A percentile compares a stretch with the other conserved stretches of the same genome.
phyloP scores from a whole-genome alignment of 1,140 invertebrate species.

The Meloidogyne floridensis region DNA sequence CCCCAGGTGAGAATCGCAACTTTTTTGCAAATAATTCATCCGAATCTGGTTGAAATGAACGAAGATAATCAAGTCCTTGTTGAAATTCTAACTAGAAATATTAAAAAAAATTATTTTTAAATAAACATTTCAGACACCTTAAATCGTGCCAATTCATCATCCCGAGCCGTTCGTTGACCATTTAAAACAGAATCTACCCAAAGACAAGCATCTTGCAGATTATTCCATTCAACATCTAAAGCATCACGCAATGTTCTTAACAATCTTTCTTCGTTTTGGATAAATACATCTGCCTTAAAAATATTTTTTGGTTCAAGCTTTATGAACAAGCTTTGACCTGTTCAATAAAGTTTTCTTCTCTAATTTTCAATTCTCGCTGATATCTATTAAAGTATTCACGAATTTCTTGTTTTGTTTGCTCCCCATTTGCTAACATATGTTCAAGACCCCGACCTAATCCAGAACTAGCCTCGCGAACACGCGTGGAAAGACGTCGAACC shows the following conservation, averaged over 20 bases:
- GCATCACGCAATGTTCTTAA: slow-evolving; percentile 57
- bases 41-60: slow-evolving; percentile 58
- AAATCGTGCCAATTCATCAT: slow-evolving; percentile 55
- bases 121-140: slow-evolving; percentile 33
- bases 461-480: slow-evolving; percentile 59
- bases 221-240: slow-evolving; percentile 47
- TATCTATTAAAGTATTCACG: slow-evolving; percentile 64
- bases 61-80: slow-evolving; percentile 62
- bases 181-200: slow-evolving; percentile 55
- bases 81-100: slow-evolving; percentile 47
- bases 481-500: slow-evolving; percentile 58
- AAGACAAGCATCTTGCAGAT: slow-evolving; percentile 53
- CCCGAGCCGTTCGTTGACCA: slow-evolving; percentile 49
- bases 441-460: slow-evolving; percentile 57
- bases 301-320: not conserved
- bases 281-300: slow-evolving; percentile 61
- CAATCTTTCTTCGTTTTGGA: slow-evolving; percentile 54
- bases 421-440: slow-evolving; percentile 54
- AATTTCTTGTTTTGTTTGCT: slow-evolving; percentile 63
- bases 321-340: slow-evolving; percentile 44
- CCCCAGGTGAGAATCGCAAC: slow-evolving; percentile 62
- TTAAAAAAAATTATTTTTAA: not conserved
- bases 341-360: slow-evolving; percentile 59
- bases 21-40: slow-evolving; percentile 64
- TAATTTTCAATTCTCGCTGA: slow-evolving; percentile 52